These are phyloP conservation scores for Lasiurus borealis DNA, from an alignment of 2,113 vertebrate genomes.

Conservation along the genomic window DNA sequence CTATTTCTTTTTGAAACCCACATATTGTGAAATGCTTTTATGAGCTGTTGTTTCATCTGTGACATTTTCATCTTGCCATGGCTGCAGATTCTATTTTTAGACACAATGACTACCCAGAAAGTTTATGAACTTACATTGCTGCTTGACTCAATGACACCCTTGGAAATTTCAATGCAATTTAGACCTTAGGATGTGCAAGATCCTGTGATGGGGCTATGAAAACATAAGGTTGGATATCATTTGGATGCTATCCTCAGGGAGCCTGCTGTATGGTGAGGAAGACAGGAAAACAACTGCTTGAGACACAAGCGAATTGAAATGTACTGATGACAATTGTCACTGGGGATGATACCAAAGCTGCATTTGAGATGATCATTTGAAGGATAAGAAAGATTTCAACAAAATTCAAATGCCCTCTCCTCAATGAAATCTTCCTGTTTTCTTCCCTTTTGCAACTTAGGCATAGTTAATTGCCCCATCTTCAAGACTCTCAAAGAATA, in stretches of 20 bases:
- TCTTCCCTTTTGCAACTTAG: not conserved
- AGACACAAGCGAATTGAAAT: not conserved
- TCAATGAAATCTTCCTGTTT: not conserved
- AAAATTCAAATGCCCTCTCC: not conserved
- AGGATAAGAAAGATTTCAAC: not conserved
- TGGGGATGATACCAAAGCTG: not conserved
- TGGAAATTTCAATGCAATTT: not conserved
- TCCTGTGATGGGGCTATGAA: not conserved
- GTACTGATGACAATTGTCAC: fast-evolving
- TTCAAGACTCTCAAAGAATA: not conserved
- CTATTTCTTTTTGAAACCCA: not conserved
- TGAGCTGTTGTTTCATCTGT: not conserved
- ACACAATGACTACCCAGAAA: not conserved
- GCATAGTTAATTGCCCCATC: not conserved
- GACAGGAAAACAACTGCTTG: not conserved
- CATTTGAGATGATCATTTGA: not conserved
- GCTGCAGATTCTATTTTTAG: not conserved
- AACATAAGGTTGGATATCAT: not conserved
- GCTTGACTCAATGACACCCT: not conserved
- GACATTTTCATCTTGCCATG: not conserved
- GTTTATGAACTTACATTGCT: not conserved
- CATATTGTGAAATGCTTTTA: not conserved
- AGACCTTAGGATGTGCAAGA: not conserved
- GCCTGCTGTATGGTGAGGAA: not conserved
- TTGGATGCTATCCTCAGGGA: not conserved